phyloP scores from a whole-genome alignment of 2,113 vertebrate species.

The Sterna hirundo region DNA sequence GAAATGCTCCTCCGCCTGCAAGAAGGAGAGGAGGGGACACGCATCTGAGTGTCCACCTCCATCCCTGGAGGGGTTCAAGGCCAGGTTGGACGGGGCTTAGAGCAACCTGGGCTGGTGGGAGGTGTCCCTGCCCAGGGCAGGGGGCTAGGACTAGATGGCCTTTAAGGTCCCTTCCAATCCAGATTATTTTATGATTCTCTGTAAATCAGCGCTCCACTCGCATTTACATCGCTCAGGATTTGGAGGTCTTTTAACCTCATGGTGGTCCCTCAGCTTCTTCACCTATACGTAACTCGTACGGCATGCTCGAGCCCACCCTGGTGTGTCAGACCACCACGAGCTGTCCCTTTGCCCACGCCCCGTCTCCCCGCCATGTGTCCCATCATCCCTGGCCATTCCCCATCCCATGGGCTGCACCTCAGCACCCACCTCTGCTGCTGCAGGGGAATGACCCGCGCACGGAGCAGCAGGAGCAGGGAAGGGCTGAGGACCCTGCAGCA shows the following conservation, averaged over 20 bases:
- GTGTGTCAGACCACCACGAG: background rate
- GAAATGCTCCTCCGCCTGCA: too few relatives aligned
- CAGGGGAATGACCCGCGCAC: accelerated
- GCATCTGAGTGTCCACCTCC: too few relatives aligned
- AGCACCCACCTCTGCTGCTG: background rate
- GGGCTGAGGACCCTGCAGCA: background rate
- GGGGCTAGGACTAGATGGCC: too few relatives aligned
- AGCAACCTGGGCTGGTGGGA: too few relatives aligned
- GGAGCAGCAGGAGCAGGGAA: background rate
- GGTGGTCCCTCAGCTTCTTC: background rate
- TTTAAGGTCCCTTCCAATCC: background rate
- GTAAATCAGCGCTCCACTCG: background rate
- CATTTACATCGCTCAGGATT: background rate
- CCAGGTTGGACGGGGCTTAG: too few relatives aligned
- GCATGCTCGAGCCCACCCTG: background rate
- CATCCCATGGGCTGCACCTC: background rate
- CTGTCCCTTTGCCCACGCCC: background rate
- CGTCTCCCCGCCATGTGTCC: accelerated
- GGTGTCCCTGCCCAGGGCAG: too few relatives aligned
- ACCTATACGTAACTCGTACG: accelerated
- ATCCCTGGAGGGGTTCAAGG: too few relatives aligned
- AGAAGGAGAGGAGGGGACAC: background rate
- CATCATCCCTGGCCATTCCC: accelerated
- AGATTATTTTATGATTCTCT: background rate
- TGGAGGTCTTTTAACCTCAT: background rate